Conservation (phyloP, 2,113 vertebrate genomes). For the Oplegnathus fasciatus region DNA sequence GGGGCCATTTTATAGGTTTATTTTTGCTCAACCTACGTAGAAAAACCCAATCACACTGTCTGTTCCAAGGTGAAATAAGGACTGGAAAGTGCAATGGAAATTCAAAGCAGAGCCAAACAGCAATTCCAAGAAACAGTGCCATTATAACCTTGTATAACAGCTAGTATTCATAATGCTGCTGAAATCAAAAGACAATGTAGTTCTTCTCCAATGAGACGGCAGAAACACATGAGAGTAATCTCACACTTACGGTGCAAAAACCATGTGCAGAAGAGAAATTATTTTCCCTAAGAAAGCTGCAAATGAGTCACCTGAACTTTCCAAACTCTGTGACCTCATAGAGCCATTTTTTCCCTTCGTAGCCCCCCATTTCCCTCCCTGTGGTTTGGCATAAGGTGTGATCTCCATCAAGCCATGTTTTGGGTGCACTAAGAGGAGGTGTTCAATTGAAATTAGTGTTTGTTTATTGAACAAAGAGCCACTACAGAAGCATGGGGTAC, state of each 20-base stretch:
- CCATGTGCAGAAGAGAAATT: not conserved
- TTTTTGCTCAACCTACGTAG: constrained; percentile 4
- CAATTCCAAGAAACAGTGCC: constrained; percentile 13
- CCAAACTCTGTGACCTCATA: constrained; percentile 42
- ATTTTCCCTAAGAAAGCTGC: not conserved
- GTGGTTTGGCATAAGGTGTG: not conserved
- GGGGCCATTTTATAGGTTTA: not conserved
- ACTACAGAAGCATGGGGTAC: not conserved
- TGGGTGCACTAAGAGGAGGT: not conserved
- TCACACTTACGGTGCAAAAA: not conserved
- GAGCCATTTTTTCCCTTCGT: not conserved
- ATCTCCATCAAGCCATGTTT: not conserved
- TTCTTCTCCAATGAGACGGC: not conserved
- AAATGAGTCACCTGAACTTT: constrained; percentile 58
- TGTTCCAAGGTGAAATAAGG: constrained; percentile 34
- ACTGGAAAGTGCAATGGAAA: constrained; percentile 39
- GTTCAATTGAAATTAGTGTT: not conserved
- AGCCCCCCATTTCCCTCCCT: not conserved
- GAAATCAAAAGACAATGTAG: not conserved
- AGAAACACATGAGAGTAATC: not conserved
- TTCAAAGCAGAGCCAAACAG: constrained; percentile 21
- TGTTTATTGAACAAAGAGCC: not conserved
- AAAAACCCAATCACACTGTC: constrained; percentile 13
- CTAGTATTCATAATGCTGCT: not conserved
- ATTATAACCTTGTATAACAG: constrained; percentile 9